Conservation (phyloP, 1,140 invertebrate genomes). For the Pseudomyrmex flavicornis region DNA sequence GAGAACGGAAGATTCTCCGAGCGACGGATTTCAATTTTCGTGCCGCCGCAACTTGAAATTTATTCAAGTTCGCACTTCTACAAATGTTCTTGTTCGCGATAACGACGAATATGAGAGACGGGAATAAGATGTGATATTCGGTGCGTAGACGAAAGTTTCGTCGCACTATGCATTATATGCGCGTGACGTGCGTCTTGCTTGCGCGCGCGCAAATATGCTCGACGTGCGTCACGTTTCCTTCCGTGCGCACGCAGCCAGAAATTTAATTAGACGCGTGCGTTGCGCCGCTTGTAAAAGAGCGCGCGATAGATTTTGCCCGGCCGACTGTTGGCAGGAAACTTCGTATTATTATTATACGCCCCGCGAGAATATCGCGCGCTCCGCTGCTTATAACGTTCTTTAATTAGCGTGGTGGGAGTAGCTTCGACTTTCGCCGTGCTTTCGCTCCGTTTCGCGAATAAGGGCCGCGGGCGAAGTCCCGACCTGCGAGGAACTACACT, state of each 20-base stretch:
- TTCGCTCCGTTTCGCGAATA: conserved; percentile 22
- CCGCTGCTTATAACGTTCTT: conserved; percentile 66
- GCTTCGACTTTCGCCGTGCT: conserved; percentile 60
- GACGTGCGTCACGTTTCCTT: conserved; percentile 32
- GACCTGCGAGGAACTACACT: background rate
- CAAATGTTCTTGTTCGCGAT: background rate
- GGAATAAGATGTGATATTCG: conserved; percentile 4
- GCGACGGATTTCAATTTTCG: too few species aligned
- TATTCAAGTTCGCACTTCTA: background rate
- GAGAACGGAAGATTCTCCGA: too few species aligned
- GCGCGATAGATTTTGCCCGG: conserved; percentile 67
- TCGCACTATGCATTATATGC: background rate
- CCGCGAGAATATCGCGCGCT: conserved; percentile 33
- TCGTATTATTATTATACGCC: conserved; percentile 11
- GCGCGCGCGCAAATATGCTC: conserved; percentile 37
- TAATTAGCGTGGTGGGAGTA: conserved; percentile 61
- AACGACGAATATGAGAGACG: background rate
- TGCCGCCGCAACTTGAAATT: background rate
- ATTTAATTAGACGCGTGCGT: conserved; percentile 70
- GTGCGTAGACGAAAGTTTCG: conserved; percentile 5
- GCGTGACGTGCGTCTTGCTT: background rate
- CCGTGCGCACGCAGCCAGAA: conserved; percentile 15
- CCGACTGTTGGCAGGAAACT: conserved; percentile 61
- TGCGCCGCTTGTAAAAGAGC: conserved; percentile 33
- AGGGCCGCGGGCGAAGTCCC: background rate